A percentile compares a stretch with the other conserved stretches of the same genome.
phyloP scores from a whole-genome alignment of 2,113 vertebrate genomes.

The Sphaerodactylus townsendi region DNA sequence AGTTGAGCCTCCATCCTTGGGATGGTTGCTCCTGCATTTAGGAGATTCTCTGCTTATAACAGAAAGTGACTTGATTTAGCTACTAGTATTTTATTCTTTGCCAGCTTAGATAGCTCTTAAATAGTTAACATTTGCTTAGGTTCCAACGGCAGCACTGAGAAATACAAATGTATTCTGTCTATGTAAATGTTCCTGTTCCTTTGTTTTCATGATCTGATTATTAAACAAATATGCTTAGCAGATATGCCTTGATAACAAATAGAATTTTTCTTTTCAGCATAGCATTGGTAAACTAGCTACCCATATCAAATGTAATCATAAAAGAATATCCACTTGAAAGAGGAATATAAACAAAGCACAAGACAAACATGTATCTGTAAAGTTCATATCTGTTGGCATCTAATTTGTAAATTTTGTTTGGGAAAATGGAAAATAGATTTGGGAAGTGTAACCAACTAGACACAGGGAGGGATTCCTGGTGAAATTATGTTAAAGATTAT shows the following conservation, averaged over 20 bases:
- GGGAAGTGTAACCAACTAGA: not conserved
- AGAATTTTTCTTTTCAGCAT: not conserved
- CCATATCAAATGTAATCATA: conserved; percentile 8
- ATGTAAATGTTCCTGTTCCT: not conserved
- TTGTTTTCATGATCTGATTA: not conserved
- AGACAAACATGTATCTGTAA: not conserved
- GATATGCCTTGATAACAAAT: not conserved
- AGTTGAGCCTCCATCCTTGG: not conserved
- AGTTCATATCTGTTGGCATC: not conserved
- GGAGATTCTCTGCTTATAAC: not conserved
- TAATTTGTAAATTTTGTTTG: not conserved
- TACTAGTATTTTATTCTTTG: not conserved
- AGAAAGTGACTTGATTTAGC: conserved; percentile 1
- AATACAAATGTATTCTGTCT: not conserved
- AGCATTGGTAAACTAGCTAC: not conserved
- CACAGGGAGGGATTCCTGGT: not conserved
- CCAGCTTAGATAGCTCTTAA: not conserved
- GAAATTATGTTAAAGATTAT: not conserved
- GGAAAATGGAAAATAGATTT: not conserved
- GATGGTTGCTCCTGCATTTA: not conserved
- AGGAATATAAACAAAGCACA: not conserved
- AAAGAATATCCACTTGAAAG: not conserved
- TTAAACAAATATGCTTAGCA: conserved; percentile 15
- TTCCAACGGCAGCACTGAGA: not conserved
- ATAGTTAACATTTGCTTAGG: not conserved